Base-by-base conservation (phyloP, 2,797 vertebrate species). In the Coregonus ussuriensis region DNA sequence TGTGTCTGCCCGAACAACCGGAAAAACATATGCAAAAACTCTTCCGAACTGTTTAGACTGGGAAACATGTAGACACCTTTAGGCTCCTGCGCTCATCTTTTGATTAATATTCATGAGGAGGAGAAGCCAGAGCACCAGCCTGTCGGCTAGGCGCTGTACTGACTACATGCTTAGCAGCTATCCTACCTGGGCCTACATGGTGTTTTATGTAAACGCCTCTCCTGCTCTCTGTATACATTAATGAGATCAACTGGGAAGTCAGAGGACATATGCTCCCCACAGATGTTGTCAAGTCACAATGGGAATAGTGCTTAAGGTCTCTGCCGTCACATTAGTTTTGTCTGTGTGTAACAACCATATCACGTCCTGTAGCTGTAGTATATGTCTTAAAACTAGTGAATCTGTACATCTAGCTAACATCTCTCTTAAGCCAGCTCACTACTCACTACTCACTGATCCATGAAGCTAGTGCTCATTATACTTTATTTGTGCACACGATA, bases 31-130 rank as follows among this genome's bases (percentile, higher is more conserved):
- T 41, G 41, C 41, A 41, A 6, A 41, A 6, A 41, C 41, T 41
- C 41, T 41, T 41, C 41, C 41, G 7, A 41, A 41, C 7, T 9
- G 41, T 41, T 9, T 41, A 7, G 41, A 41, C 41, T 41, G 41
- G 41, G 7, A 41, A 41, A 7, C 41, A 41, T 41, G 7, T 41
- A 2, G 41, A 41, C 41, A 41, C 41, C 41, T 41, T 41, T 41
- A 72, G 47, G 76, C 77, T 78, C 53, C 53, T 16, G 62, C 72
- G 85, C 86, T 89, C 84, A 86, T 80, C 71, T 82, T n/a, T 75
- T 75, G 51, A 87, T 92, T 86, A 87, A 91, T 91, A 91, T 91
- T 88, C 81, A 91, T 90, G 74, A 90, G 83, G 52, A n/a, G 53
- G 71, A 56, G 77, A 84, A 77, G 70, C 47, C 59, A 78, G 52